Conservation (phyloP, 2,113 vertebrate species). For the Quiscalus mexicanus region DNA sequence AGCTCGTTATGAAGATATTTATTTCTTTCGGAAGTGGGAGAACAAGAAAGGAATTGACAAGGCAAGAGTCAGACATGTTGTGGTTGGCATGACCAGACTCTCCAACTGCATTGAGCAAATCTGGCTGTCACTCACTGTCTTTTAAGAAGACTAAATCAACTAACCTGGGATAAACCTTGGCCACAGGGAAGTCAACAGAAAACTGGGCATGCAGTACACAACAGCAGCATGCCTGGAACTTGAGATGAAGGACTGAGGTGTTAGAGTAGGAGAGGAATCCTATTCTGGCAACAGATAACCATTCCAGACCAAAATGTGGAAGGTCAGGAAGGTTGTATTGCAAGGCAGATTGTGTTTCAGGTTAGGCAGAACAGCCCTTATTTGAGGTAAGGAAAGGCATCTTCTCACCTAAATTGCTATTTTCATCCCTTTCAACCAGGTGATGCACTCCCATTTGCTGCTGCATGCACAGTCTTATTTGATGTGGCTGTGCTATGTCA, state of each 20-base stretch:
- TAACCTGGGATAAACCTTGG: constrained; percentile 5
- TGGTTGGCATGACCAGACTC: neutral
- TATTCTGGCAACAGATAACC: neutral
- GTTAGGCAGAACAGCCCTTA: neutral
- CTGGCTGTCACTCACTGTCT: neutral
- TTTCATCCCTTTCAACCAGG: neutral
- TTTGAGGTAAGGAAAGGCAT: neutral
- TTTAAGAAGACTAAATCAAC: constrained; percentile 15
- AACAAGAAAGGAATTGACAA: constrained; percentile 50
- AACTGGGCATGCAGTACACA: neutral
- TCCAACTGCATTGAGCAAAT: constrained; percentile 7
- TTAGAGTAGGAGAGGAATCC: constrained; percentile 24
- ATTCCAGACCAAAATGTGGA: neutral
- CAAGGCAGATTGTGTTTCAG: constrained; percentile 20
- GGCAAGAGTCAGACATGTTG: constrained; percentile 5
- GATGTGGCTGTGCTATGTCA: neutral
- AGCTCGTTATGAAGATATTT: neutral
- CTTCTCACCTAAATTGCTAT: neutral
- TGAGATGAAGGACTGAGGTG: constrained; percentile 25
- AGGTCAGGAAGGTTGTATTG: constrained; percentile 59
- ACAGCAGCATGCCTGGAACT: constrained; percentile 22
- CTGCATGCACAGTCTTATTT: neutral
- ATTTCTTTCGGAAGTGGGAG: constrained; percentile 12
- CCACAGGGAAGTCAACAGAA: neutral
- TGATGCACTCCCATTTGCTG: neutral